A percentile compares a stretch with the other conserved stretches of the same genome.
These are phyloP conservation scores for Tuta absoluta DNA, from an alignment of 2,888 invertebrate genomes.

Conservation along the genomic window DNA sequence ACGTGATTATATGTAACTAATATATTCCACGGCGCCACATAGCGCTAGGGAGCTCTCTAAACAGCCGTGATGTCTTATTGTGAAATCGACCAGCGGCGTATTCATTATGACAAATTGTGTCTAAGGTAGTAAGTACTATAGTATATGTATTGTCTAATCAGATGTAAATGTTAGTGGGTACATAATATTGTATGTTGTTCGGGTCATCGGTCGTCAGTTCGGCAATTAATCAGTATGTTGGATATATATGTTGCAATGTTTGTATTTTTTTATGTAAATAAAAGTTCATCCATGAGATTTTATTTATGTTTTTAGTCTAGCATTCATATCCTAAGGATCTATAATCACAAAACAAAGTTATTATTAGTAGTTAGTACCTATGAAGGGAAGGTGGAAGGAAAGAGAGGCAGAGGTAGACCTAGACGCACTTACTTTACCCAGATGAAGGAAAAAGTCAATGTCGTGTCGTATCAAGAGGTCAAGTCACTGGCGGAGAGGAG, in stretches of 20 bases:
- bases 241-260: slow-evolving; percentile 8
- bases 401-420: too few relatives aligned
- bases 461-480: too few relatives aligned
- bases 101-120: slow-evolving; percentile 13
- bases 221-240: slow-evolving; percentile 8
- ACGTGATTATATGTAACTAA: too few relatives aligned
- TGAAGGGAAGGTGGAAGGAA: too few relatives aligned
- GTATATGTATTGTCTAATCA: not conserved
- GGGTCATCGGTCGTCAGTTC: not conserved
- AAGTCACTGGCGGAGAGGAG: too few relatives aligned
- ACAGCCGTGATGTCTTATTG: slow-evolving; percentile 7
- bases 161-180: slow-evolving; percentile 12
- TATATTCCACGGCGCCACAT: too few relatives aligned
- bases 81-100: slow-evolving; percentile 1
- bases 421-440: too few relatives aligned
- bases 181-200: not conserved
- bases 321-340: too few relatives aligned
- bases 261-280: not conserved
- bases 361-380: too few relatives aligned
- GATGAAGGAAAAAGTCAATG: too few relatives aligned
- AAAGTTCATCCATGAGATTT: not conserved
- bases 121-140: not conserved
- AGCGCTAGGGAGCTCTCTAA: not conserved
- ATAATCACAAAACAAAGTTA: too few relatives aligned
- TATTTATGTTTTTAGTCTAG: too few relatives aligned